These are phyloP conservation scores for Pemphredon lugubris DNA, from an alignment of 2,888 invertebrate genomes.

Conservation along the genomic window DNA sequence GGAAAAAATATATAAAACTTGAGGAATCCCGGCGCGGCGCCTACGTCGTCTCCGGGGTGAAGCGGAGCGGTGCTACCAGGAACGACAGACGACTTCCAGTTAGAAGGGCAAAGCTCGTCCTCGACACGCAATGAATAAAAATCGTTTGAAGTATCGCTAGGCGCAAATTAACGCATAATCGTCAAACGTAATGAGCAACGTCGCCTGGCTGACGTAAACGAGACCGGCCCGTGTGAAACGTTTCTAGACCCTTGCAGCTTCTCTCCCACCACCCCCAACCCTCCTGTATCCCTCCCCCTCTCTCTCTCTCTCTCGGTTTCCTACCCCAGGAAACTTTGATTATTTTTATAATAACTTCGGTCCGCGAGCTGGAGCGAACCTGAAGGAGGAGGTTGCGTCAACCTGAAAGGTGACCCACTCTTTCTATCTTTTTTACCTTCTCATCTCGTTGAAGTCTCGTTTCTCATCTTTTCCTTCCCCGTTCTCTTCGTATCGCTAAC, in stretches of 20 bases:
- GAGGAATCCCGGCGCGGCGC: conserved; percentile 64
- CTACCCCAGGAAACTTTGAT: conserved; percentile 76
- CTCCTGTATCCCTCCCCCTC: conserved; percentile 23
- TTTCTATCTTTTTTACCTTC: not conserved
- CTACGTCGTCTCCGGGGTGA: conserved; percentile 41
- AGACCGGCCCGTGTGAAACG: conserved; percentile 42
- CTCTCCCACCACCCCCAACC: too few species aligned
- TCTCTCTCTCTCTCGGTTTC: conserved; percentile 21
- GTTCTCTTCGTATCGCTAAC: too few species aligned
- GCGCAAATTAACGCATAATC: conserved; percentile 81
- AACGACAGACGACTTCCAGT: conserved; percentile 61
- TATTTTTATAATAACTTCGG: conserved; percentile 80
- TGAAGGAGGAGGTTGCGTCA: not conserved
- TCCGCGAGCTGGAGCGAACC: conserved; percentile 26
- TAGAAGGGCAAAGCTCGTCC: conserved; percentile 67
- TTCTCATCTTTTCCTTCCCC: too few species aligned
- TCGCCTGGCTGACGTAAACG: conserved; percentile 48
- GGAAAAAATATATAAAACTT: conserved; percentile 69
- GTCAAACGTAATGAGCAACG: conserved; percentile 80
- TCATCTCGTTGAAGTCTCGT: not conserved
- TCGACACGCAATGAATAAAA: conserved; percentile 81
- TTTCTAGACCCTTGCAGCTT: conserved; percentile 47
- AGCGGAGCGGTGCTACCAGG: conserved; percentile 50
- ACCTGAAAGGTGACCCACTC: too few species aligned
- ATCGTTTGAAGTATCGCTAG: conserved; percentile 81